These are phyloP conservation scores for Caracal caracal DNA, from an alignment of 2,113 vertebrate genomes.

Conservation along the genomic window DNA sequence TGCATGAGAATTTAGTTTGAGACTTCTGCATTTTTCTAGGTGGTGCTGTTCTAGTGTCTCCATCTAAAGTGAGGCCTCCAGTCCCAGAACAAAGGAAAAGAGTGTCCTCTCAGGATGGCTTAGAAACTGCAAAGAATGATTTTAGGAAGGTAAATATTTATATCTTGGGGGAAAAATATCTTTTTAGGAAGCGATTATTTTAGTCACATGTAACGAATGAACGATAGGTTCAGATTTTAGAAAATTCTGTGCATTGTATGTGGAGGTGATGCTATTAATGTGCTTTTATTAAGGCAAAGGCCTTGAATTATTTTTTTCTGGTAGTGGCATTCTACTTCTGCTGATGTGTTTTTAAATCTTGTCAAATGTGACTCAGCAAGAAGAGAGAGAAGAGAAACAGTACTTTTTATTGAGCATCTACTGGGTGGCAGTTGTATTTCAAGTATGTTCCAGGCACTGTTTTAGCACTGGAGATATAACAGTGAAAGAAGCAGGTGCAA, in stretches of 20 bases:
- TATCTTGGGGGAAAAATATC: neutral
- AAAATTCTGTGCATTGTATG: neutral
- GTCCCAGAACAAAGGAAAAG: constrained; percentile 75
- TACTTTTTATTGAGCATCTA: neutral
- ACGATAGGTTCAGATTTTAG: neutral
- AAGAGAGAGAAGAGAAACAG: neutral
- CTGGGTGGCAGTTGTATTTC: neutral
- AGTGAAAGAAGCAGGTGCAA: neutral
- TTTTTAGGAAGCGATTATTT: neutral
- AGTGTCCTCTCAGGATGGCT: constrained; percentile 70
- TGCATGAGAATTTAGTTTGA: neutral
- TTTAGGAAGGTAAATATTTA: constrained; percentile 76
- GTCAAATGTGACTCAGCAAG: neutral
- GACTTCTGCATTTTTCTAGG: constrained; percentile 81
- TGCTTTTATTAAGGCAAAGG: neutral
- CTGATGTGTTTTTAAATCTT: neutral
- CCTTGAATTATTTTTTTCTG: neutral
- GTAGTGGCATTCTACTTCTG: neutral
- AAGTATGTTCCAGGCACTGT: neutral
- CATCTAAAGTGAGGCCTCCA: constrained; percentile 81
- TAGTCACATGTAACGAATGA: neutral
- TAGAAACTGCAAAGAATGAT: constrained; percentile 64
- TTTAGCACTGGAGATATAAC: neutral
- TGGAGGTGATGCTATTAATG: neutral
- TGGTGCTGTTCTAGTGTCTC: constrained; percentile 88